A percentile compares a stretch with the other conserved stretches of the same genome.
Evolutionary conservation across 2,797 vertebrate genomes (phyloP).

Genomic region (Oreonectes daqikongensis): DNA sequence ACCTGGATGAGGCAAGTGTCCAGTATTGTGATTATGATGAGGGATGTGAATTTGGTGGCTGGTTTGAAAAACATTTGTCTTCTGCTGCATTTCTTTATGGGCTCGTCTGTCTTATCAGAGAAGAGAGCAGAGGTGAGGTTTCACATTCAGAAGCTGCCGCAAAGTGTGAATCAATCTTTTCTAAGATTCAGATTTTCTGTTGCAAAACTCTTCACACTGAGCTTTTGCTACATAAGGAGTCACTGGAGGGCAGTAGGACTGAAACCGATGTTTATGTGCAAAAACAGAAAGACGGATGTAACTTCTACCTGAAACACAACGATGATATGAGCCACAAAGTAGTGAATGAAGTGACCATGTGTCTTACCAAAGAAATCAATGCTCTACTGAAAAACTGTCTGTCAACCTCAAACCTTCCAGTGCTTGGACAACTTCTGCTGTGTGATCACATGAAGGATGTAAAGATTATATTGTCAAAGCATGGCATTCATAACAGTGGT

Average conservation of each 20-base stretch:
- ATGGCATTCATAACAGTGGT: conserved; percentile 65
- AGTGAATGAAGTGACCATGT: conserved; percentile 56
- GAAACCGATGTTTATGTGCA: conserved; percentile 65
- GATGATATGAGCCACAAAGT: conserved; percentile 2
- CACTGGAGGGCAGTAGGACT: conserved; percentile 66
- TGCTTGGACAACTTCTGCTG: conserved; percentile 73
- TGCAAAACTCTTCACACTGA: conserved; percentile 71
- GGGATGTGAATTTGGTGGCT: conserved; percentile 69
- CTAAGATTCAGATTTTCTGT: conserved; percentile 78
- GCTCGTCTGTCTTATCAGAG: conserved; percentile 77
- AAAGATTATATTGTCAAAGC: conserved; percentile 62
- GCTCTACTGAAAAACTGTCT: conserved; percentile 69
- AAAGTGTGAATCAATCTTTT: conserved; percentile 69
- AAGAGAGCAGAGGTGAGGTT: conserved; percentile 65
- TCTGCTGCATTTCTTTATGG: conserved; percentile 73
- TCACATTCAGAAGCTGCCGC: conserved; percentile 54
- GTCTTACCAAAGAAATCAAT: conserved; percentile 75
- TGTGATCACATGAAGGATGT: conserved; percentile 69
- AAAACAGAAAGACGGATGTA: conserved; percentile 49
- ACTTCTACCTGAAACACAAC: conserved; percentile 76
- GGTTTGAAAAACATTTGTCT: conserved; percentile 72
- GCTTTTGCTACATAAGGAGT: conserved; percentile 64
- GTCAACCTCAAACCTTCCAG: not conserved
- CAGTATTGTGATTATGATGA: conserved; percentile 64
- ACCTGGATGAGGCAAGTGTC: conserved; percentile 61